Evolutionary conservation across 1,140 invertebrate species (phyloP), one percentile per base, ranked within the genome.

Genomic region (Ladona fulva): DNA sequence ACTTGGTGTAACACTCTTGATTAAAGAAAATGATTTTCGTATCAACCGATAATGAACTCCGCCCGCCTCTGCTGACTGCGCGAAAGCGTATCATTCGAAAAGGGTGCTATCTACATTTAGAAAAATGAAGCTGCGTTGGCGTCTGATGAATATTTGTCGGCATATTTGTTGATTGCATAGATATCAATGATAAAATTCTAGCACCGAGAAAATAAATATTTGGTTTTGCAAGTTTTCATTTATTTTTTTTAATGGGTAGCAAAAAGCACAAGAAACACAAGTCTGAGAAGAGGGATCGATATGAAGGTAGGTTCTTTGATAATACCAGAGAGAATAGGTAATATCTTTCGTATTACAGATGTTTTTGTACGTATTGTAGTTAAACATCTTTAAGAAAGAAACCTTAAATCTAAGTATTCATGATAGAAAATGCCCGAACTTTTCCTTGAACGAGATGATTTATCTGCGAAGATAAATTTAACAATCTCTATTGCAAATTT

Each of bases 211-310:
- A 66, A 66, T 19, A 22, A 6, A 22, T 12, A 37, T 66, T 66
- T 66, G n/a, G 14, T 66, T 66, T 66, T 66, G 12, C 1, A 3
- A 66, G 52, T 66, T 12, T 66, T 66, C 3, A 66, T 16, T 66
- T 66, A 66, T 66, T 66, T 66, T 12, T 75, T 6, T 42, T 75
- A 25, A 83, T 77, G 29, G 83, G 84, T 80, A 82, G 85, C 77
- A 92, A 91, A 84, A 93, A 92, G 81, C 91, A 92, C 81, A 93
- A 92, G 84, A 93, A 92, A 81, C 91, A 92, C 82, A 92, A 92
- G 85, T 89, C 86, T 19, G 89, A 90, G 37, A 86, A 85, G 81
- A 87, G 88, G 25, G 90, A 92, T 80, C 86, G 86, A 81, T 86
- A 89, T 82, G 90, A 91, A 86, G 90, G 89, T 90, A 84, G 85